phyloP scores from a whole-genome alignment of 1,140 invertebrate genomes.

The Metaphire vulgaris region DNA sequence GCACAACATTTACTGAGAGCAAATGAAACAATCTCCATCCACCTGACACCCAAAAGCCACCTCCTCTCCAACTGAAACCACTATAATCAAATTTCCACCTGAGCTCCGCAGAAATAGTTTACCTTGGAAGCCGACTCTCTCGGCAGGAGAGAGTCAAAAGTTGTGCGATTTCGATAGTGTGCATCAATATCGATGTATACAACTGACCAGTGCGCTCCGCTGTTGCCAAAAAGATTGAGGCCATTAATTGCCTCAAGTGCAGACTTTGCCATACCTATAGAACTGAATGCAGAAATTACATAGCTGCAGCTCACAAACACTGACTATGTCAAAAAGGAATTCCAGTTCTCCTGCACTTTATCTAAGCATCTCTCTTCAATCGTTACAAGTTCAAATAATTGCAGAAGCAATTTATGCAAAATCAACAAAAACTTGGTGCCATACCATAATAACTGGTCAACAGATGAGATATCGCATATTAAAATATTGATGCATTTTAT shows the following conservation, averaged over 20 bases:
- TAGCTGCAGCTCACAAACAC: no score
- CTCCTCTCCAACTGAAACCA: neutral
- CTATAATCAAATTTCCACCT: neutral
- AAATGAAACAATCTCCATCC: neutral
- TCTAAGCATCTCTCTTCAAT: no score
- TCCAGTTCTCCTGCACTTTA: no score
- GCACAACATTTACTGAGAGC: conserved; percentile 25
- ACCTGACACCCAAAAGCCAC: neutral
- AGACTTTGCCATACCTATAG: conserved; percentile 89
- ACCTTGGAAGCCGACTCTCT: conserved; percentile 98
- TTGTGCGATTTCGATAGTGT: conserved; percentile 96
- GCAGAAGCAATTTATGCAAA: no score
- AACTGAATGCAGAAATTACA: conserved; percentile 49
- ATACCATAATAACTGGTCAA: no score
- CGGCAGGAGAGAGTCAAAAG: conserved; percentile 95
- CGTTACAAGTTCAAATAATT: no score
- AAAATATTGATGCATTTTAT: no score
- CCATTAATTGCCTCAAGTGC: conserved; percentile 98
- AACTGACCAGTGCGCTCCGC: conserved; percentile 94
- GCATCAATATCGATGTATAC: conserved; percentile 99
- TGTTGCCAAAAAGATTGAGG: conserved; percentile 94
- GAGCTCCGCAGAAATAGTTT: conserved; percentile 27
- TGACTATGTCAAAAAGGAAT: no score
- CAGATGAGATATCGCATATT: no score
- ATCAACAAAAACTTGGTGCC: no score